phyloP scores from a whole-genome alignment of 2,113 vertebrate species.

The Notechis scutatus region DNA sequence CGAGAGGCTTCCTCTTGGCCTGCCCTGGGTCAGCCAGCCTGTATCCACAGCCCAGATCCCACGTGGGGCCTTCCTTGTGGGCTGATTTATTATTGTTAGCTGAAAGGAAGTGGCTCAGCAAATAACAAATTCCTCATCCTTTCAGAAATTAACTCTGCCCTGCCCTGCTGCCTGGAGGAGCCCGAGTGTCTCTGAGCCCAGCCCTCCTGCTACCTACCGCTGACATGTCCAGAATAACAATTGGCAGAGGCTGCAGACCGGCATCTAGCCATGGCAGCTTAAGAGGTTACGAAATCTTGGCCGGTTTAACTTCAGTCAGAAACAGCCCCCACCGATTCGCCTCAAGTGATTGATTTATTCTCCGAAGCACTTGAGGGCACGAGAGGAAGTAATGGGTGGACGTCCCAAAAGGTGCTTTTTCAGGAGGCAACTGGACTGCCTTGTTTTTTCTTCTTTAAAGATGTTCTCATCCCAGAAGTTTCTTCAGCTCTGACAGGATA shows the following conservation, averaged over 20 bases:
- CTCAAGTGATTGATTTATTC: neutral
- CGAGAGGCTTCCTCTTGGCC: conserved; percentile 28
- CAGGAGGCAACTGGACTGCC: too few species aligned
- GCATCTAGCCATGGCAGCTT: too few species aligned
- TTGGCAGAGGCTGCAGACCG: too few species aligned
- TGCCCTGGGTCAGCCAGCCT: rapidly evolving
- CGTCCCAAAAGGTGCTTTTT: too few species aligned
- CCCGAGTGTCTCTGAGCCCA: neutral
- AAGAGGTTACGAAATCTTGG: too few species aligned
- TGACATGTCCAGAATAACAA: neutral
- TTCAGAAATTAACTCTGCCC: conserved; percentile 39
- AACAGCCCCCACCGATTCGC: too few species aligned
- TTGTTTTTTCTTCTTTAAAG: too few species aligned
- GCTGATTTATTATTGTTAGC: conserved; percentile 32
- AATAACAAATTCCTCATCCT: conserved; percentile 19
- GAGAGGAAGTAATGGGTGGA: neutral
- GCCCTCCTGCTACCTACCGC: rapidly evolving
- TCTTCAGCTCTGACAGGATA: too few species aligned
- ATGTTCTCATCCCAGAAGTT: too few species aligned
- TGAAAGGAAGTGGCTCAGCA: conserved; percentile 36
- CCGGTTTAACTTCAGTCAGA: too few species aligned
- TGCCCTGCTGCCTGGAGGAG: conserved; percentile 19
- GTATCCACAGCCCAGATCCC: conserved; percentile 36
- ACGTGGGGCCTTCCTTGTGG: neutral
- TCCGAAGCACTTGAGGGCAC: neutral